Conservation (phyloP, 2,888 invertebrate species). For the Plusia festucae region DNA sequence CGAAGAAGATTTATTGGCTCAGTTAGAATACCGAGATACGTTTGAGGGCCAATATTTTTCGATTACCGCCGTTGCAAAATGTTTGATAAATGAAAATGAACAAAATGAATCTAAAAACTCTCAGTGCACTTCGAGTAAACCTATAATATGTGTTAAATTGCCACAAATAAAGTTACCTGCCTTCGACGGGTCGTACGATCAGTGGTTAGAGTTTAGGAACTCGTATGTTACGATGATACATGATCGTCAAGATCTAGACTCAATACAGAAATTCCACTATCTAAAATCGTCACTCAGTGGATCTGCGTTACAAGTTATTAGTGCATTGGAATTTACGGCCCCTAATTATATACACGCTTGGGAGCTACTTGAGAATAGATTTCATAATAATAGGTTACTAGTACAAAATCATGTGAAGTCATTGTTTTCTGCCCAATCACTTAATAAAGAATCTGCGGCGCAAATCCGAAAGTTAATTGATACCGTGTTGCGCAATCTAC, state of each 20-base stretch:
- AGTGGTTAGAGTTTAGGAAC: constrained; percentile 16
- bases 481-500: neutral
- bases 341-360: neutral
- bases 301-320: neutral
- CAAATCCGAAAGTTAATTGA: constrained; percentile 26
- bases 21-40: constrained; percentile 14
- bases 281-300: constrained; percentile 3
- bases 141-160: constrained; percentile 3
- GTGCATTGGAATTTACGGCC: neutral
- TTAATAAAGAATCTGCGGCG: constrained; percentile 9
- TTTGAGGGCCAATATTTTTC: constrained; percentile 8
- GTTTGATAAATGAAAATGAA: neutral
- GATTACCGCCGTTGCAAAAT: neutral
- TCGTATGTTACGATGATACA: constrained; percentile 14
- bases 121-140: constrained; percentile 8
- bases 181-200: constrained; percentile 12
- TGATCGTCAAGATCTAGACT: neutral
- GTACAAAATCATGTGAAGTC: constrained; percentile 18
- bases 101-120: neutral
- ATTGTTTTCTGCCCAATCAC: neutral
- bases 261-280: neutral
- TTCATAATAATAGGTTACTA: constrained; percentile 11
- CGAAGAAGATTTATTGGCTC: neutral
- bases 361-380: constrained; percentile 1
- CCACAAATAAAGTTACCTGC: too few relatives aligned